These are phyloP conservation scores for Hofmannophila pseudospretella DNA, from an alignment of 2,888 invertebrate species.

Conservation along the genomic window DNA sequence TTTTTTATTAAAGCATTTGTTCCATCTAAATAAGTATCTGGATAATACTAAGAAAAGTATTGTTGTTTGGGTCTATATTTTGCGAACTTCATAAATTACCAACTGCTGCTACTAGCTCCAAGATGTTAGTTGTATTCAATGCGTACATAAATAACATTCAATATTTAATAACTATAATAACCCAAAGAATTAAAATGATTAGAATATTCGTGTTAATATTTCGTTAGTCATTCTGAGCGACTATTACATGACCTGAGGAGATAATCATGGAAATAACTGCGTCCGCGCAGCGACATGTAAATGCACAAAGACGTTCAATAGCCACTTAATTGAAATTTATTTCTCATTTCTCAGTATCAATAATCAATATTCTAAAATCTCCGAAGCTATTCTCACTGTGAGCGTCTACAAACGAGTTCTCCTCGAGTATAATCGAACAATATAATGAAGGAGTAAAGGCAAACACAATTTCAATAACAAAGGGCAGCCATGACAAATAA, in stretches of 20 bases:
- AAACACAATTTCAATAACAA: constrained; percentile 78
- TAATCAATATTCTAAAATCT: constrained; percentile 77
- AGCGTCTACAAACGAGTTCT: constrained; percentile 70
- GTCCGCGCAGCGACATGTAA: constrained; percentile 33
- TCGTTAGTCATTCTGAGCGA: constrained; percentile 37
- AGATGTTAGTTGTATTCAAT: background rate
- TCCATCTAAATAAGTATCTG: no score
- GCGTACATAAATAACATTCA: background rate
- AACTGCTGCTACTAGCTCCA: no score
- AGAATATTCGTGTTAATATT: constrained; percentile 45
- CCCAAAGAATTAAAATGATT: constrained; percentile 31
- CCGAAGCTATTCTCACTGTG: constrained; percentile 65
- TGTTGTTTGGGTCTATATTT: background rate
- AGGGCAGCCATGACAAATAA: constrained; percentile 71
- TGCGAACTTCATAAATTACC: background rate
- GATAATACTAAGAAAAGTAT: no score
- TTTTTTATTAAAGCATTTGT: no score
- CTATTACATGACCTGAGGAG: constrained; percentile 38
- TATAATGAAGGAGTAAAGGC: constrained; percentile 77
- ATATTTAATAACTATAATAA: background rate
- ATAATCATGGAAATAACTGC: constrained; percentile 67
- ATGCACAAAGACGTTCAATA: constrained; percentile 58
- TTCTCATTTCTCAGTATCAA: constrained; percentile 76
- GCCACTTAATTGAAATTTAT: constrained; percentile 76
- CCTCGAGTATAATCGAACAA: constrained; percentile 72